Conservation (phyloP, 2,888 invertebrate genomes). For the Mellilla xanthometata region DNA sequence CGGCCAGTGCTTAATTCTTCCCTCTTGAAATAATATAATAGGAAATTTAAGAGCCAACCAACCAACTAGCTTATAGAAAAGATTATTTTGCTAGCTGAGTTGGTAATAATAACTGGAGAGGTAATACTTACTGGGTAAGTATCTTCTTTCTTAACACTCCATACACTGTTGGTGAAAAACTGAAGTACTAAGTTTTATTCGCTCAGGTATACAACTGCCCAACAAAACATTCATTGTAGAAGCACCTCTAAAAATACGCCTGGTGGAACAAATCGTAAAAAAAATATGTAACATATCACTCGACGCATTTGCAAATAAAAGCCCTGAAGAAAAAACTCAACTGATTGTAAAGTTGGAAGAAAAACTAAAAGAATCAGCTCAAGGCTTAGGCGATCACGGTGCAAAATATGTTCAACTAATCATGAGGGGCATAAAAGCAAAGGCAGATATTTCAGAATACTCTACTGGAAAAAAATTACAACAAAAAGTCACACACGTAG, state of each 20-base stretch:
- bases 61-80: too few relatives aligned
- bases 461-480: too few relatives aligned
- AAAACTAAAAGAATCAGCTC: slow-evolving; percentile 42
- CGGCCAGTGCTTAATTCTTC: too few relatives aligned
- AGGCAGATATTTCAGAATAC: slow-evolving; percentile 19
- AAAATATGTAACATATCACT: slow-evolving; percentile 45
- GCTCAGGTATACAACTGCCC: not conserved
- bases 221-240: not conserved
- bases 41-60: too few relatives aligned
- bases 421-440: slow-evolving; percentile 52
- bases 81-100: too few relatives aligned
- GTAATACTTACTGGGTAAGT: too few relatives aligned
- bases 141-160: too few relatives aligned
- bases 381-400: slow-evolving; percentile 38
- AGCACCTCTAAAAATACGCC: slow-evolving; percentile 25
- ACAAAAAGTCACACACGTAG: not conserved
- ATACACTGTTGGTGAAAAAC: too few relatives aligned
- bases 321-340: slow-evolving; percentile 29
- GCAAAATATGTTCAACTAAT: slow-evolving; percentile 51
- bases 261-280: slow-evolving; percentile 39
- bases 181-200: too few relatives aligned
- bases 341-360: slow-evolving; percentile 36
- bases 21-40: too few relatives aligned
- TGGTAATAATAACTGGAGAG: too few relatives aligned
- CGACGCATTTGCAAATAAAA: slow-evolving; percentile 31